phyloP scores from a whole-genome alignment of 2,888 invertebrate genomes.

The Eugnorisma glareosa region DNA sequence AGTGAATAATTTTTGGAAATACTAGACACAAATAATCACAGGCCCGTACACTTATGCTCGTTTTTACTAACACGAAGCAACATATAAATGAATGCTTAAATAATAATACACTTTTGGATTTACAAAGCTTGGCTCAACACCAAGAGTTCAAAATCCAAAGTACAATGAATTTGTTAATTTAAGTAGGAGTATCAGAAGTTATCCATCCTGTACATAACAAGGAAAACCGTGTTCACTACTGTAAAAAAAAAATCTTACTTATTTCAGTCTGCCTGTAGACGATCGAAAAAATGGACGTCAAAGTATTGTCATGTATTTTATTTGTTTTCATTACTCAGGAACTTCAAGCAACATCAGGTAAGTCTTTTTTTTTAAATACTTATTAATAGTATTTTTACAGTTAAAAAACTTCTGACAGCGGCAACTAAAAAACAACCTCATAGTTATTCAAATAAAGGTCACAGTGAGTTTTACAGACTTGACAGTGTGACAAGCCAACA shows the following conservation, averaged over 20 bases:
- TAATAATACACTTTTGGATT: not conserved
- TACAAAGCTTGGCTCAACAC: not conserved
- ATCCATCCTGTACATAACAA: not conserved
- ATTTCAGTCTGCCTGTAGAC: constrained; percentile 1
- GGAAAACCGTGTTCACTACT: not conserved
- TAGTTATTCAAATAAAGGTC: not conserved
- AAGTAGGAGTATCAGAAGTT: not conserved
- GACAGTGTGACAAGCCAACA: not conserved
- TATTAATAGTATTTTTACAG: not conserved
- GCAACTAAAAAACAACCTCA: not conserved
- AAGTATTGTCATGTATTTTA: not conserved
- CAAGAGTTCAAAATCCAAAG: not conserved
- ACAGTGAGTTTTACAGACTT: not conserved
- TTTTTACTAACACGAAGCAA: no score
- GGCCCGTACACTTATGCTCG: no score
- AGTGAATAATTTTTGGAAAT: no score
- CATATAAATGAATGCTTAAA: no score
- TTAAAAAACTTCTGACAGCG: not conserved
- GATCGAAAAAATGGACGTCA: constrained; percentile 22
- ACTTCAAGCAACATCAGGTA: constrained; percentile 23
- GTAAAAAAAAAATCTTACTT: not conserved
- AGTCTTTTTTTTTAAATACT: not conserved
- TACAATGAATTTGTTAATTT: not conserved
- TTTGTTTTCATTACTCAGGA: not conserved
- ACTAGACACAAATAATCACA: no score